phyloP scores from a whole-genome alignment of 2,888 invertebrate species.

The Drosophila diplacantha region DNA sequence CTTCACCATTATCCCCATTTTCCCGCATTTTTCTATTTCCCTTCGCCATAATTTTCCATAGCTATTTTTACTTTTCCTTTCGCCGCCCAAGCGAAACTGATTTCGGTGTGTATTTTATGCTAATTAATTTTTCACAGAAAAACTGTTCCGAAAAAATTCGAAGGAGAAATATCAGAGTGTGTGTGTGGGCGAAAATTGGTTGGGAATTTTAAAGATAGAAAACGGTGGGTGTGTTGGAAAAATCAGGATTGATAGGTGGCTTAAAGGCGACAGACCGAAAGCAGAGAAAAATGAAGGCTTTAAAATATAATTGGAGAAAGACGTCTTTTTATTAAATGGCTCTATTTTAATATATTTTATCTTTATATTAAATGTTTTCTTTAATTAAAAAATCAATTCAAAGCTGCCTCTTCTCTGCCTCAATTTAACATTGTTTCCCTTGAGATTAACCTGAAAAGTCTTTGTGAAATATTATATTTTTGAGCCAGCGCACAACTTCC shows the following conservation, averaged over 20 bases:
- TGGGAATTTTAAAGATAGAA: background rate
- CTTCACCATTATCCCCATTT: conserved; percentile 22
- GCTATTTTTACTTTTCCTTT: conserved; percentile 38
- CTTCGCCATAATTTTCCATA: conserved; percentile 25
- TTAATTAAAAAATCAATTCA: background rate
- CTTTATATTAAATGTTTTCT: background rate
- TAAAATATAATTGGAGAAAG: background rate
- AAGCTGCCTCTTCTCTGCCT: background rate
- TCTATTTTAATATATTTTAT: background rate
- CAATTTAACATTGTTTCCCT: conserved; percentile 1
- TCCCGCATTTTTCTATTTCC: conserved; percentile 35
- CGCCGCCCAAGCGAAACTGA: conserved; percentile 25
- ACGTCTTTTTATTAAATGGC: background rate
- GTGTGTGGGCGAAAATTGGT: background rate
- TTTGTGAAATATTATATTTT: background rate
- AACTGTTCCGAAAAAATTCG: background rate
- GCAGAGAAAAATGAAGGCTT: background rate
- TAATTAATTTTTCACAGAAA: conserved; percentile 61
- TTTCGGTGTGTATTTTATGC: conserved; percentile 56
- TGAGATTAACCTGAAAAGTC: background rate
- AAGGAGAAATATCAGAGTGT: background rate
- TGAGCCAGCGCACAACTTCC: background rate
- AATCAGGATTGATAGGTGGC: background rate
- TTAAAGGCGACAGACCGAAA: background rate
- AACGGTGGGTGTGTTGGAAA: background rate